A percentile compares a stretch with the other conserved stretches of the same genome.
Evolutionary conservation across 2,797 vertebrate species (phyloP).

Genomic region (Lutjanus campechanus): DNA sequence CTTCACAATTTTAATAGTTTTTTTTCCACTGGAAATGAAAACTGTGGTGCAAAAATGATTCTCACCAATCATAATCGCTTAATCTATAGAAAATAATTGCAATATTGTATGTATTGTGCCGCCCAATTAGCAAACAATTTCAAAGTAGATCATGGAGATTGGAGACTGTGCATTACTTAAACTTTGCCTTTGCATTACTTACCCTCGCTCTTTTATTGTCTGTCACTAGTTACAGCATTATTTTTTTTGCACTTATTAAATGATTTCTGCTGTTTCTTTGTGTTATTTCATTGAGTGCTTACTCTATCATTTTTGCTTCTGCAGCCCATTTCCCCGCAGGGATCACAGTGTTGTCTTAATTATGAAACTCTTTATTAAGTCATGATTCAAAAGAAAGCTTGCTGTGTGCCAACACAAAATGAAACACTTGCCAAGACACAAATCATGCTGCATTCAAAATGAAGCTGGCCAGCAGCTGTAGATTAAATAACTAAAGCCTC

Average conservation of each 20-base stretch:
- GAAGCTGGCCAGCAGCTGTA: neutral
- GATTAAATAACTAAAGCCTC: neutral
- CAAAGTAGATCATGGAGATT: neutral
- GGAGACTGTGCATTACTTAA: no score
- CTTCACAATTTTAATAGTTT: no score
- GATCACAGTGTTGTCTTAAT: neutral
- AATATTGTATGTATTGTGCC: no score
- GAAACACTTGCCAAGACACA: neutral
- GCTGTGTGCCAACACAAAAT: neutral
- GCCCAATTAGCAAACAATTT: neutral
- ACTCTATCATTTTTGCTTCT: neutral
- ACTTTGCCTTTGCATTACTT: no score
- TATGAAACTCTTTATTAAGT: no score
- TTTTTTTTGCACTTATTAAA: neutral
- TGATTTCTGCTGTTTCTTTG: neutral
- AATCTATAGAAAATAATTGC: no score
- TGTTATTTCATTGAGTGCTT: neutral
- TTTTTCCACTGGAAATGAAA: no score
- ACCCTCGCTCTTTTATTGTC: neutral
- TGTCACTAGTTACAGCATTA: neutral
- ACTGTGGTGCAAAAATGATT: no score
- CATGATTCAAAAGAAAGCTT: neutral
- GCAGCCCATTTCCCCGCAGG: rapidly evolving
- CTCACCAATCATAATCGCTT: no score
- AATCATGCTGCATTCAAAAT: neutral